phyloP scores from a whole-genome alignment of 2,113 vertebrate genomes.

The Crotalus helleri region DNA sequence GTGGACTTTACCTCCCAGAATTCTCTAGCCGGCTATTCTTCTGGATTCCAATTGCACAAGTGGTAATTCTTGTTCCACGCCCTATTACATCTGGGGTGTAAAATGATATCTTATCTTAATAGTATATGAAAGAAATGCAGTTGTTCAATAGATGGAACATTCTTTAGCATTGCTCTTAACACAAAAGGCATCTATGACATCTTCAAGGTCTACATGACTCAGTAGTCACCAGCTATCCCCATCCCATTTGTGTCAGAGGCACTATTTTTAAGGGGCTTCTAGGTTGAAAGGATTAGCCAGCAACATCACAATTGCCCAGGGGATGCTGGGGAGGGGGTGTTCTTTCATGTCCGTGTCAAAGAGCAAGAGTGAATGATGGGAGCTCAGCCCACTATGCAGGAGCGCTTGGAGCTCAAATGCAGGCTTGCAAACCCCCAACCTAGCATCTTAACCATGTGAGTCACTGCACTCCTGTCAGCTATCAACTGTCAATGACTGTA shows the following conservation, averaged over 20 bases:
- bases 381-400: not conserved
- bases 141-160: not conserved
- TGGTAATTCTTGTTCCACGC: not conserved
- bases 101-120: not conserved
- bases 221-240: not conserved
- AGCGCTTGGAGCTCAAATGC: not conserved
- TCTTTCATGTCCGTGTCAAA: not conserved
- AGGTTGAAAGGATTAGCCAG: not conserved
- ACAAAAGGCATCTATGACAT: not conserved
- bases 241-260: not conserved
- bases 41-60: not conserved
- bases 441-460: not conserved
- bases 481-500: not conserved
- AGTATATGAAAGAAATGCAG: not conserved
- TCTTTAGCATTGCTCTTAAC: not conserved
- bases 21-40: not conserved
- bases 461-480: not conserved
- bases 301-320: not conserved
- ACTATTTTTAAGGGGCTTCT: not conserved
- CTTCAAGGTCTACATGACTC: not conserved
- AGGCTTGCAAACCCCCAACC: not conserved
- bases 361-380: not conserved
- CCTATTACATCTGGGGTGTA: not conserved
- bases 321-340: accelerated
- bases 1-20: not conserved